phyloP scores from a whole-genome alignment of 2,113 vertebrate genomes.

The Dipodomys merriami region DNA sequence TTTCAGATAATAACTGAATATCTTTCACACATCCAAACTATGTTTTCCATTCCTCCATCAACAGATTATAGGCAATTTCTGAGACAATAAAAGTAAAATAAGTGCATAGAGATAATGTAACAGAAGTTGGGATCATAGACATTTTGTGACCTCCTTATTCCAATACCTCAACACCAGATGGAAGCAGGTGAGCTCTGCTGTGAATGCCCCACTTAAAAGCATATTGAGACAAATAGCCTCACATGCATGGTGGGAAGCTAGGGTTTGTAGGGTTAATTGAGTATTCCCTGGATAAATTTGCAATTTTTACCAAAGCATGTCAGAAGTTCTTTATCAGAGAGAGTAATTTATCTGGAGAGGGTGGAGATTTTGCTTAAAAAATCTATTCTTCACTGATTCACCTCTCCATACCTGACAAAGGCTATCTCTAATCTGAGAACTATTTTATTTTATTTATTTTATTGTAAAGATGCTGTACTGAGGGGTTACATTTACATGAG shows the following conservation, averaged over 20 bases:
- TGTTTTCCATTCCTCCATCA: background rate
- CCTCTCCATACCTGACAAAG: too few relatives aligned
- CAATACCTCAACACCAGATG: background rate
- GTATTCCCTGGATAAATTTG: background rate
- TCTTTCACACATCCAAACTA: background rate
- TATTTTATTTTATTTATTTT: too few relatives aligned
- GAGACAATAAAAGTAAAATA: fast-evolving
- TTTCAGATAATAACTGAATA: background rate
- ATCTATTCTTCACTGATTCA: too few relatives aligned
- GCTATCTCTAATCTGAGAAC: too few relatives aligned
- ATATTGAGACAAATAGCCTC: background rate
- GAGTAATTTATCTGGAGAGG: background rate
- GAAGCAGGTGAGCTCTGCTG: background rate
- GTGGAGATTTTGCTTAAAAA: background rate
- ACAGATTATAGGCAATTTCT: background rate
- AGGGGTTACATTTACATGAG: too few relatives aligned
- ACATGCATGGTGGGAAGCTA: background rate
- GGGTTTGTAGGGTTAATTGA: background rate
- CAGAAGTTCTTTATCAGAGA: background rate
- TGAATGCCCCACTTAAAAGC: fast-evolving
- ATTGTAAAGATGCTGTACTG: too few relatives aligned
- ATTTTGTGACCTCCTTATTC: background rate
- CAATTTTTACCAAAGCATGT: background rate
- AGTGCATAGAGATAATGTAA: background rate
- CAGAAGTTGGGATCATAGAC: background rate